phyloP scores from a whole-genome alignment of 2,797 vertebrate genomes.

The Acrossocheilus wenchowensis region DNA sequence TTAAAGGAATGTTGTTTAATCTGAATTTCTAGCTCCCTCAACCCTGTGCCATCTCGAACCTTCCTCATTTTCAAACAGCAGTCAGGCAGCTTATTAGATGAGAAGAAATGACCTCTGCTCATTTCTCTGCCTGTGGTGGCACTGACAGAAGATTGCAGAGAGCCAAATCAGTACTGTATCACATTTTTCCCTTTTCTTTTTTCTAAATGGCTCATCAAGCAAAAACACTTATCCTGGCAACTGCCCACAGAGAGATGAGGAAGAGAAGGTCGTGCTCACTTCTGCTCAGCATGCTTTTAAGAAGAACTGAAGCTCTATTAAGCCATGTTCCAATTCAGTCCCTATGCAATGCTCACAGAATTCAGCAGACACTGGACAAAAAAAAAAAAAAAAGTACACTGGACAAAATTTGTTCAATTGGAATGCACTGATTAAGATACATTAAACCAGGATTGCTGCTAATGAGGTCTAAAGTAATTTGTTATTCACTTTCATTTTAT shows the following conservation, averaged over 20 bases:
- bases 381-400: neutral
- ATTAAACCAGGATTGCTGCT: neutral
- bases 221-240: constrained; percentile 55
- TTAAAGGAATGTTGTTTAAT: constrained; percentile 39
- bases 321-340: neutral
- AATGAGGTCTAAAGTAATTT: neutral
- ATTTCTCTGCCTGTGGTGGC: constrained; percentile 40
- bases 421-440: neutral
- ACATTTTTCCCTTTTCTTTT: constrained; percentile 42
- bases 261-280: constrained; percentile 44
- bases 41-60: neutral
- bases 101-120: constrained; percentile 54
- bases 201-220: constrained; percentile 62
- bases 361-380: neutral
- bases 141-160: constrained; percentile 33
- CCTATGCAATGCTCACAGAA: neutral
- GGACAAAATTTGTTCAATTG: neutral
- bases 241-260: constrained; percentile 41
- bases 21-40: constrained; percentile 19
- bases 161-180: constrained; percentile 43
- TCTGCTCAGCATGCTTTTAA: constrained; percentile 38
- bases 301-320: constrained; percentile 16
- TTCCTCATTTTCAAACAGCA: constrained; percentile 22
- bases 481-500: neutral
- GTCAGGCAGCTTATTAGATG: constrained; percentile 57